Base-by-base conservation (phyloP, 2,888 invertebrate species). In the Parascotia fuliginaria region DNA sequence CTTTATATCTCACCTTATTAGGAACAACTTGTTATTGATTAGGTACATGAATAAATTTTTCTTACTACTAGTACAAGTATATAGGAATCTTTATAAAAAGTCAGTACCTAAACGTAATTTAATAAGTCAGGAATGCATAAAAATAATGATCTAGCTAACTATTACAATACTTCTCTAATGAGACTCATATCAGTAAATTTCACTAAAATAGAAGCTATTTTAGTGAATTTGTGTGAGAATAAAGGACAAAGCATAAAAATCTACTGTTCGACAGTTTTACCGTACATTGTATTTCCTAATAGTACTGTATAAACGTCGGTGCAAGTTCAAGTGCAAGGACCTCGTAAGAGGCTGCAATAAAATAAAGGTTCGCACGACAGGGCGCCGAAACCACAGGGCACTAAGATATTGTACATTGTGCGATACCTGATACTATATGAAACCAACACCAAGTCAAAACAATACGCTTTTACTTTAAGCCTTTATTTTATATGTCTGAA, bases 281-380 rank as follows among this genome's bases (percentile, higher is more conserved):
- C n/a, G n/a, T n/a, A n/a, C n/a, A n/a, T 22, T 19, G 5, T 9
- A 16, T 7, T 24, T 45, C 37, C 34, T 16, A 9, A 27, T 34
- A 39, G 36, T 48, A 45, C 40, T 22, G 47, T 61, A 38, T 60
- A 47, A 61, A 52, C 34, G 42, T n/a, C 64, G 63, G 49, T 58
- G 64, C 65, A 68, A 71, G 71, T 77, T 73, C 75, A 81, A 80
- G 84, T 75, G 77, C 84, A 84, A 84, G 69, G 73, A 79, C 80
- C 82, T 79, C 82, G 73, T 82, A 83, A 82, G 79, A 71, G 54
- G 48, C 63, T 60, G 68, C 72, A 86, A 86, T 83, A 84, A 85
- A 84, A 84, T 83, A 81, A 86, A 81, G 74, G 73, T 68, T 79
- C 65, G 69, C 81, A 60, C 79, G 63, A 76, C 81, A 79, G 75